Evolutionary conservation across 2,888 invertebrate species (phyloP), one percentile per base, ranked within the genome.

Genomic region (Drosophila cyrtoloma): DNA sequence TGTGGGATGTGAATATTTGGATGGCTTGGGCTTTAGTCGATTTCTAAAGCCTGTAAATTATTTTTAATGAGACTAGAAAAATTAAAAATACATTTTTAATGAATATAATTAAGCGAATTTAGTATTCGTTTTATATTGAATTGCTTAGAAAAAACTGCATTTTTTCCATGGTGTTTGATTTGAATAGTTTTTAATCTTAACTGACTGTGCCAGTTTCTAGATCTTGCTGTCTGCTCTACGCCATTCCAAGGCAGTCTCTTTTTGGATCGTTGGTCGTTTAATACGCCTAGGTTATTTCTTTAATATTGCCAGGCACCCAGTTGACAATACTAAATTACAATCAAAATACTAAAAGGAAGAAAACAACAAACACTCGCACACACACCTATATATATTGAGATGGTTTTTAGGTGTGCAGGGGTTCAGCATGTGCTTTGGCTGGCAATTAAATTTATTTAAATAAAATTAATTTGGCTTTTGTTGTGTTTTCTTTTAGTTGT

Each of bases 381-480:
- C 19, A 56, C 9, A 51, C 33, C 53, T 4, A 39, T 14, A 39
- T 51, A 50, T 16, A n/a, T 44, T 60, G 32, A 35, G 63, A 63
- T 70, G 33, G 75, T 56, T 64, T 39, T 59, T 26, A 16, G 63
- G 62, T 51, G 71, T 58, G 67, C 37, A 51, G 72, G 69, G 75
- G 72, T 47, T 72, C 55, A 70, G 75, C 68, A 57, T 79, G 72
- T 72, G 75, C 81, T 79, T 74, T 80, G 77, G 78, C 86, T 91
- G 88, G 89, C 91, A 91, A 91, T 91, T 91, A 91, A 84, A 91
- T 91, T 88, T 89, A 91, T 91, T 91, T 83, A 85, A 91, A 85
- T 85, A 82, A 88, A 89, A 88, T 84, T 81, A 81, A 88, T 84
- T 84, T 81, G 79, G 71, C 68, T 75, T 62, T 72, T 74, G 56